phyloP scores from a whole-genome alignment of 2,113 vertebrate genomes.

The Callaeas wilsoni region DNA sequence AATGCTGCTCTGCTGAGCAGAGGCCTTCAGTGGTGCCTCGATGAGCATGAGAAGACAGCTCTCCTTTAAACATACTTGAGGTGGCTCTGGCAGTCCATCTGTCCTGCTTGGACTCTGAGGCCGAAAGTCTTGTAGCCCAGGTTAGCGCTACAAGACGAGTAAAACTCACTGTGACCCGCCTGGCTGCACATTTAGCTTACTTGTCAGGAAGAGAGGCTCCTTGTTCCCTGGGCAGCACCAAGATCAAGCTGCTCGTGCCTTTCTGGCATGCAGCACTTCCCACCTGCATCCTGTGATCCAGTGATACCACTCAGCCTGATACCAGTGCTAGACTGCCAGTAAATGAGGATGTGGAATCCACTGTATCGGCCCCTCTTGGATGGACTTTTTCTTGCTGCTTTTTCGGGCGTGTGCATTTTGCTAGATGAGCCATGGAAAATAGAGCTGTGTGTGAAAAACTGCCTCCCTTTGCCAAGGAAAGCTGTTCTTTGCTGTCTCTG shows the following conservation, averaged over 20 bases:
- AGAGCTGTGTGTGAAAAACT: not conserved
- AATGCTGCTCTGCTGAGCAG: not conserved
- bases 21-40: not conserved
- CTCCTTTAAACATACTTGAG: not conserved
- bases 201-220: not conserved
- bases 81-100: not conserved
- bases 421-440: conserved; percentile 24
- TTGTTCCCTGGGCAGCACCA: rapidly evolving
- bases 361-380: not conserved
- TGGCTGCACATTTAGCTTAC: not conserved
- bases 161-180: not conserved
- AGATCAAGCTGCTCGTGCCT: rapidly evolving
- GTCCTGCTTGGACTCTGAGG: not conserved
- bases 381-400: not conserved
- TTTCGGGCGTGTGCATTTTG: not conserved
- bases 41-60: not conserved
- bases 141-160: not conserved
- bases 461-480: conserved; percentile 26
- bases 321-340: not conserved
- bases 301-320: not conserved
- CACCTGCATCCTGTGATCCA: not conserved
- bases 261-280: not conserved
- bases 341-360: not conserved
- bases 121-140: not conserved
- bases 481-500: conserved; percentile 13